Evolutionary conservation across 2,797 vertebrate genomes (phyloP), one percentile per base, ranked within the genome.

Genomic region (Dendrocincla fuliginosa): DNA sequence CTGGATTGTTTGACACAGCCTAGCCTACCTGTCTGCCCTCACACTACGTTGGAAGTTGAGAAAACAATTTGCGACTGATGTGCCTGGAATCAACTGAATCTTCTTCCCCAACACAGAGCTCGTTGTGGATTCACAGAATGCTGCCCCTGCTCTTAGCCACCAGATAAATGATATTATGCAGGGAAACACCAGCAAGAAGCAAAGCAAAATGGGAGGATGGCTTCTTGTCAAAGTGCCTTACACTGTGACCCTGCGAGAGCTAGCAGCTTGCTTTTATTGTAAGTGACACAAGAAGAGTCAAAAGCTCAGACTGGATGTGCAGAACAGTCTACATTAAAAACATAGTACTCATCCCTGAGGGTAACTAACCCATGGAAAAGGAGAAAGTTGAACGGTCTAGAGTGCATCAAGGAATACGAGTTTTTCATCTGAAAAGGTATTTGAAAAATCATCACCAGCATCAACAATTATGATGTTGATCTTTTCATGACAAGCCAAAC

Each of bases 141-240:
- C 69, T 86, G 39, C 23, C 32, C 52, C 55, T 67, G 89, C 79
- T 91, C 84, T 84, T 37, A 89, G 57, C 59, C 63, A 79, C 35
- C 49, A 64, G 60, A 90, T 53, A 94, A 94, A 93, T 61, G 46
- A 88, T 69, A 84, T 55, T 86, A 78, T 13, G 42, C 2, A 1
- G 27, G 69, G 37, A 86, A 93, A 76, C 41, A 42, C 33, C 52
- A 8, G 1, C n/a, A 63, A 42, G 52, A 94, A 81, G 55, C 52
- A 81, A 93, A 94, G 70, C 56, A 89, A 94, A 88, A 88, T 10
- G 20, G 41, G 85, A 63, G 52, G 74, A 76, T 42, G 56, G 67
- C 68, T 85, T 90, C 83, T 65, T 89, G 88, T 93, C 85, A 42
- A 93, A 91, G 41, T 64, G 91, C 52, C 44, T 93, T 73, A 69